Percentiles rank a stretch among this genome's conserved stretches.
Evolutionary conservation across 2,888 invertebrate genomes (phyloP).

Genomic region (Eremobia ochroleuca): DNA sequence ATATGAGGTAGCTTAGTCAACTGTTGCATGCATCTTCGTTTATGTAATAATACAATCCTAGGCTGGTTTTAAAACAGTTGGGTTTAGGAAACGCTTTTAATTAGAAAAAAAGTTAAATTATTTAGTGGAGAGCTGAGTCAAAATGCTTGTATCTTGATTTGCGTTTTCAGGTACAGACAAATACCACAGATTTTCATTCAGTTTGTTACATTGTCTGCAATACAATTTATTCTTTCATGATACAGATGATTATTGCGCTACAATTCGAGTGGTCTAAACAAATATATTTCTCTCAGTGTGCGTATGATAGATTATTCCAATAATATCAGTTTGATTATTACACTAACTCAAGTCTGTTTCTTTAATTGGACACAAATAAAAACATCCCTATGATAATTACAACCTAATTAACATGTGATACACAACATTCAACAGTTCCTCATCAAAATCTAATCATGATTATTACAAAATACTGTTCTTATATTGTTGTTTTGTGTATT

Average conservation of each 20-base stretch:
- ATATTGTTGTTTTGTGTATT: too few species aligned
- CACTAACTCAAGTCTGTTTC: too few species aligned
- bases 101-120: background rate
- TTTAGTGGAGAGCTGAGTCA: background rate
- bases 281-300: slow-evolving; percentile 20
- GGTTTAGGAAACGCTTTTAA: background rate
- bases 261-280: slow-evolving; percentile 37
- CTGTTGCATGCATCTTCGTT: background rate
- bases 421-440: too few species aligned
- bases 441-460: too few species aligned
- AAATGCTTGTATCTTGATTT: background rate
- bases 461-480: too few species aligned
- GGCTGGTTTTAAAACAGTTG: background rate
- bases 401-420: too few species aligned
- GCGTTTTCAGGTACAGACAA: background rate
- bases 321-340: too few species aligned
- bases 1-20: background rate
- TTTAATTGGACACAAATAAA: too few species aligned
- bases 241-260: background rate
- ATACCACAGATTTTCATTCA: background rate
- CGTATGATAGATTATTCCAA: too few species aligned
- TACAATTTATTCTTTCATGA: background rate
- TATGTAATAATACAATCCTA: background rate
- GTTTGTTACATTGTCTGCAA: background rate
- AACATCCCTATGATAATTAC: too few species aligned